Conservation (phyloP, 37 sponge, comb jelly and placozoan genomes). For the Chondrilla cf. caribensis region DNA sequence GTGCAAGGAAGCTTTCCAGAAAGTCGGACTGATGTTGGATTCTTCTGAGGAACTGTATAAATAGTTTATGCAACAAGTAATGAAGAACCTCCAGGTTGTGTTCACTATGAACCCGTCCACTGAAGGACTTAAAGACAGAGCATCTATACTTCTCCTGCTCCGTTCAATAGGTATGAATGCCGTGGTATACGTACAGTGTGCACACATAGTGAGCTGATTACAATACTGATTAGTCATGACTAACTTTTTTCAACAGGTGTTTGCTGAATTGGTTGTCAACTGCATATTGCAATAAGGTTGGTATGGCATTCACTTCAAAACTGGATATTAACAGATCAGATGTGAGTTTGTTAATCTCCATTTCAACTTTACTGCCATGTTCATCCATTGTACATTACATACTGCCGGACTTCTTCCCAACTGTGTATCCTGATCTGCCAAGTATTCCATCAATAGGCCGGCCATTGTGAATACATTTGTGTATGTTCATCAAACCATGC, state of each 20-base stretch:
- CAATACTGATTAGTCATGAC: neutral
- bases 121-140: slow-evolving; percentile 94
- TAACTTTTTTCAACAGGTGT: slow-evolving; percentile 58
- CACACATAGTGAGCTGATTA: too few species aligned
- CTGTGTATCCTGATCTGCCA: slow-evolving; percentile 57
- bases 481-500: slow-evolving; percentile 88
- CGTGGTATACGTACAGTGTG: neutral
- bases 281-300: too few species aligned
- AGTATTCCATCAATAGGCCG: slow-evolving; percentile 65
- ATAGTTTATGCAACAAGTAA: slow-evolving; percentile 93
- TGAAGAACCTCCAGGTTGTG: slow-evolving; percentile 92
- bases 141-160: slow-evolving; percentile 94
- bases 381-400: slow-evolving; percentile 45
- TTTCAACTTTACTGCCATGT: too few species aligned
- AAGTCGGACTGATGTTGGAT: slow-evolving; percentile 91
- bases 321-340: too few species aligned
- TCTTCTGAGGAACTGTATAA: slow-evolving; percentile 93
- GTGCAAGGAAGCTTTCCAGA: slow-evolving; percentile 92
- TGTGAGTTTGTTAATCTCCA: too few species aligned
- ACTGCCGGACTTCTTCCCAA: slow-evolving; percentile 63
- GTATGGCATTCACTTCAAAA: too few species aligned
- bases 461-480: slow-evolving; percentile 89
- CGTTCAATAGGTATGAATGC: slow-evolving; percentile 79
- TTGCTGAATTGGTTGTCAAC: slow-evolving; percentile 98
- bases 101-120: slow-evolving; percentile 98